Conservation (phyloP, 2,113 vertebrate species). For the Istiophorus platypterus region DNA sequence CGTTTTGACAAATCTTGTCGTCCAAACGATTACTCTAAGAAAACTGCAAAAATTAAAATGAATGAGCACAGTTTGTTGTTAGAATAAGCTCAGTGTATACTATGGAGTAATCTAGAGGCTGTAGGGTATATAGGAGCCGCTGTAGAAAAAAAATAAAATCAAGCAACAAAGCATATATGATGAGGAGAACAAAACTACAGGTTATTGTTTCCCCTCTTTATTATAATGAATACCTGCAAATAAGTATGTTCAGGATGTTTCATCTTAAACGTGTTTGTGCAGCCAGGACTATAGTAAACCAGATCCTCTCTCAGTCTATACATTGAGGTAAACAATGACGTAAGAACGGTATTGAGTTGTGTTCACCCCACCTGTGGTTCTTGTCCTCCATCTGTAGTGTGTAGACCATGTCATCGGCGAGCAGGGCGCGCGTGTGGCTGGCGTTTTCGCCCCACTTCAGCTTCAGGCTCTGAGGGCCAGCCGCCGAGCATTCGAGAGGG, state of each 20-base stretch:
- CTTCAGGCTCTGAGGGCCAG: conserved; percentile 97
- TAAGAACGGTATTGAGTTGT: neutral
- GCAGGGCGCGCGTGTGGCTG: conserved; percentile 82
- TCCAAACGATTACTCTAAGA: neutral
- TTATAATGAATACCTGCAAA: neutral
- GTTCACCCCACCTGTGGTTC: conserved; percentile 89
- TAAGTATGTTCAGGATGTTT: neutral
- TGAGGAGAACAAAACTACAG: too few species aligned
- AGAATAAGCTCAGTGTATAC: too few species aligned
- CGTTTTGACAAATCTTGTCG: neutral
- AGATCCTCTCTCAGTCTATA: neutral
- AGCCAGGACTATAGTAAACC: neutral
- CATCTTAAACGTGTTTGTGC: neutral
- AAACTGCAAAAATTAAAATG: neutral
- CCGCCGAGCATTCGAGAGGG: conserved; percentile 92
- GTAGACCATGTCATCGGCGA: conserved; percentile 89
- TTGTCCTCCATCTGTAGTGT: conserved; percentile 95
- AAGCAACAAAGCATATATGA: too few species aligned
- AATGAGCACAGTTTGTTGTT: neutral
- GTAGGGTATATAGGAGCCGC: too few species aligned
- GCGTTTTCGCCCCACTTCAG: conserved; percentile 95
- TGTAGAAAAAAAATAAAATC: too few species aligned
- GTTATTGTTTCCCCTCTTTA: neutral
- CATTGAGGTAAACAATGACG: neutral
- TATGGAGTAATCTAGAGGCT: too few species aligned